phyloP scores from a whole-genome alignment of 30 jellyfish, hydroid and myxozoan species.

The Hydractinia symbiolongicarpus region DNA sequence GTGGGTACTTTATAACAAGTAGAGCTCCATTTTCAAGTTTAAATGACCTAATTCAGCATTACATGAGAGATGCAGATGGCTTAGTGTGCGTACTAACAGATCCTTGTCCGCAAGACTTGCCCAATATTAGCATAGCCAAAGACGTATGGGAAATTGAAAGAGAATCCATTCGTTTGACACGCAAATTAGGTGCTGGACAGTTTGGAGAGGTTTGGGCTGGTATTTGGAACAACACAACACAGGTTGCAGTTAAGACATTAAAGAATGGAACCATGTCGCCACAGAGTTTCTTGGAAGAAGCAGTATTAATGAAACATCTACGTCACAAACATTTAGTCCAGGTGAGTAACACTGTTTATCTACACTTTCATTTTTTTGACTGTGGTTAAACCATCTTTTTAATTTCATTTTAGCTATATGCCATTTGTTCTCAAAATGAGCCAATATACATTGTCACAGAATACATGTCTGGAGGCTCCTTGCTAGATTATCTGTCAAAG shows the following conservation, averaged over 20 bases:
- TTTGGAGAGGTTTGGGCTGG: slow-evolving; percentile 99
- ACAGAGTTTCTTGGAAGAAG: slow-evolving; percentile 81
- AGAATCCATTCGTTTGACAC: slow-evolving; percentile 71
- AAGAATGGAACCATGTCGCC: slow-evolving; percentile 94
- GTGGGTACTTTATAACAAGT: slow-evolving; percentile 93
- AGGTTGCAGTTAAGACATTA: slow-evolving; percentile 95
- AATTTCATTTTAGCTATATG: slow-evolving; percentile 67
- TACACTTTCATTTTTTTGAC: neutral
- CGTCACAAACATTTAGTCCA: slow-evolving; percentile 89
- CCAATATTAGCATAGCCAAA: slow-evolving; percentile 92
- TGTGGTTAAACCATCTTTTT: neutral
- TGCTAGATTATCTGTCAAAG: neutral
- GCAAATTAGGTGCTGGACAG: slow-evolving; percentile 95
- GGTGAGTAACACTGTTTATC: slow-evolving; percentile 32
- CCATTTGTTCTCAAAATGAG: slow-evolving; percentile 84
- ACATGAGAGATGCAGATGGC: slow-evolving; percentile 88
- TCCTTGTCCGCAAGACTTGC: slow-evolving; percentile 85
- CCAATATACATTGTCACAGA: slow-evolving; percentile 98
- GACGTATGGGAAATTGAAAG: slow-evolving; percentile 99
- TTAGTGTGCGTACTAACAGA: slow-evolving; percentile 68
- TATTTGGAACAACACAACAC: slow-evolving; percentile 82
- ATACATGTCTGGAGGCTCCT: slow-evolving; percentile 92
- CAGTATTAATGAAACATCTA: slow-evolving; percentile 73
- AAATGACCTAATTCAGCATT: slow-evolving; percentile 74
- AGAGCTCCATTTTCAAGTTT: slow-evolving; percentile 83